These are phyloP conservation scores for Agonum fuliginosum DNA, from an alignment of 2,888 invertebrate species.

Conservation along the genomic window DNA sequence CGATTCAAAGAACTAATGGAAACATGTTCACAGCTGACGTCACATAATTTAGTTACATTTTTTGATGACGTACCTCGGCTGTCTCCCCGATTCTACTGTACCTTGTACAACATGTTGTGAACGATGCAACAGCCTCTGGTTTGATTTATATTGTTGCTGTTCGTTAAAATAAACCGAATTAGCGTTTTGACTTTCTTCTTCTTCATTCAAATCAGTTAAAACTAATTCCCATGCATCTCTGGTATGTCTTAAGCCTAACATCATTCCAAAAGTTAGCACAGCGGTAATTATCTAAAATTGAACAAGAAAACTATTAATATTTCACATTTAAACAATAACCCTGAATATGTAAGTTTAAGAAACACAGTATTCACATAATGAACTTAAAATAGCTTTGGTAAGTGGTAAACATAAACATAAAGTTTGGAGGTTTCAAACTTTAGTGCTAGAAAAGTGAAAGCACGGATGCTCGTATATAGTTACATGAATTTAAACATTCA, in stretches of 20 bases:
- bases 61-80: too few species aligned
- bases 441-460: too few species aligned
- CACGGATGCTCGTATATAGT: too few species aligned
- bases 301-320: conserved; percentile 22
- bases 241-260: conserved; percentile 67
- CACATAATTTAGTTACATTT: too few species aligned
- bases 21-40: too few species aligned
- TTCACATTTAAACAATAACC: background rate
- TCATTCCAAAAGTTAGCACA: conserved; percentile 66
- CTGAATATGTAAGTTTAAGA: background rate
- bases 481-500: too few species aligned
- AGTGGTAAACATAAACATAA: too few species aligned
- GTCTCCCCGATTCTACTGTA: too few species aligned
- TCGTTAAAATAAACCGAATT: conserved; percentile 52
- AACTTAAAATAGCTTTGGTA: too few species aligned
- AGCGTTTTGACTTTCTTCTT: conserved; percentile 63
- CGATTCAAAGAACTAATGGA: too few species aligned
- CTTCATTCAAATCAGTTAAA: conserved; percentile 66
- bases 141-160: conserved; percentile 49
- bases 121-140: conserved; percentile 40
- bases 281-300: conserved; percentile 67
- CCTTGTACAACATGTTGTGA: conserved; percentile 54
- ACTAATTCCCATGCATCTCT: conserved; percentile 67
- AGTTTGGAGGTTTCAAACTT: too few species aligned
- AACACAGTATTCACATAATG: too few species aligned